Evolutionary conservation across 2,888 invertebrate species (phyloP).

Genomic region (Stenurella melanura): DNA sequence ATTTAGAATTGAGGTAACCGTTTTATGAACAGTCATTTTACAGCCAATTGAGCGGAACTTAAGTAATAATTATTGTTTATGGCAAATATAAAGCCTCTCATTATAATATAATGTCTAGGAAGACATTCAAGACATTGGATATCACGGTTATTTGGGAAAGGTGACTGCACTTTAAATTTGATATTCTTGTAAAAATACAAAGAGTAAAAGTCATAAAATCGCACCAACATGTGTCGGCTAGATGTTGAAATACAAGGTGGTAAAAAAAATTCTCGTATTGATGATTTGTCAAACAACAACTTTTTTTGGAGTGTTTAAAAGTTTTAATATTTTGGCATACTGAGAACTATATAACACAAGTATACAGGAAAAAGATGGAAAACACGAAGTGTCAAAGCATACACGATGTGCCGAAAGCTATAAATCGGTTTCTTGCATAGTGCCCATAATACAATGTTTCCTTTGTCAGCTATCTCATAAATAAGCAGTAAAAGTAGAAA

Average conservation of each 20-base stretch:
- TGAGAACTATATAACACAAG: too few species aligned
- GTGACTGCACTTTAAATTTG: conserved; percentile 26
- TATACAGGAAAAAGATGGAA: too few species aligned
- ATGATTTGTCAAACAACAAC: too few species aligned
- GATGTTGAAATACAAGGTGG: background rate
- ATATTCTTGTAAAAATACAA: background rate
- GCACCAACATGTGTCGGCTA: background rate
- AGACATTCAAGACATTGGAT: background rate
- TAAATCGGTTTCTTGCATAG: too few species aligned
- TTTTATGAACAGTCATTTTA: conserved; percentile 49
- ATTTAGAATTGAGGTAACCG: conserved; percentile 26
- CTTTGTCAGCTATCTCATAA: too few species aligned
- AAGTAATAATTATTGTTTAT: conserved; percentile 38
- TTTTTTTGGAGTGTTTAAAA: too few species aligned
- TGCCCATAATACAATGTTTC: too few species aligned
- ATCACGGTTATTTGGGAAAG: conserved; percentile 24
- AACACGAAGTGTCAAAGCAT: too few species aligned
- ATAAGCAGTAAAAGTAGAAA: too few species aligned
- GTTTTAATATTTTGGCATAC: too few species aligned
- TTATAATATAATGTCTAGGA: conserved; percentile 13
- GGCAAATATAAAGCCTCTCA: conserved; percentile 25
- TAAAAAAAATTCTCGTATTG: too few species aligned
- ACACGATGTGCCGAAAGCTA: too few species aligned
- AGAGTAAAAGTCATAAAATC: background rate
- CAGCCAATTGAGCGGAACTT: conserved; percentile 47